Conservation (phyloP, 1,140 invertebrate genomes). For the Diachasmimorpha longicaudata region DNA sequence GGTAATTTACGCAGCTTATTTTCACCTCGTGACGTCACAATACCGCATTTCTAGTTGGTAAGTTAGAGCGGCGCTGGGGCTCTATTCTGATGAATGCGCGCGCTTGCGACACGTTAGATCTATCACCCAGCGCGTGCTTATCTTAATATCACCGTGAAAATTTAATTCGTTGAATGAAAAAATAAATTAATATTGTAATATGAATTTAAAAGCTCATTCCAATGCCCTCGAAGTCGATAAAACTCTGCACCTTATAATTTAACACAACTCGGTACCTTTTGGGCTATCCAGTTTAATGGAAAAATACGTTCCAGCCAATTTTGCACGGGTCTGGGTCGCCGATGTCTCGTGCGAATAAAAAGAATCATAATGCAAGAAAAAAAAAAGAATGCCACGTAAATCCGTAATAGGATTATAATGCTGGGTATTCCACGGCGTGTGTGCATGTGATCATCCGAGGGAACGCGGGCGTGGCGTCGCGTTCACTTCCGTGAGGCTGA, state of each 20-base stretch:
- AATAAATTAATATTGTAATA: neutral
- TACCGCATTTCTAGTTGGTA: too few relatives aligned
- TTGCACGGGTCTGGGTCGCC: slow-evolving; percentile 32
- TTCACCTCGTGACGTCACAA: too few relatives aligned
- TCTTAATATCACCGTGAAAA: too few relatives aligned
- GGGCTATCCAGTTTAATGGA: slow-evolving; percentile 46
- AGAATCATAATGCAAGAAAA: neutral
- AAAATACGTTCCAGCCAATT: slow-evolving; percentile 55
- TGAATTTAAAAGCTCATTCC: neutral
- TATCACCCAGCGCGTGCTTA: too few relatives aligned
- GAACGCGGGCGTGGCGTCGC: slow-evolving; percentile 27
- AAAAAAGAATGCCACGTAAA: slow-evolving; percentile 32
- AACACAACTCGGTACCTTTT: slow-evolving; percentile 36
- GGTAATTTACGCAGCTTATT: too few relatives aligned
- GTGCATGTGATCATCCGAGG: neutral
- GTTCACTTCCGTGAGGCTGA: slow-evolving; percentile 2
- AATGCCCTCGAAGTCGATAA: slow-evolving; percentile 28
- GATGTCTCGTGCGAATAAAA: slow-evolving; percentile 8
- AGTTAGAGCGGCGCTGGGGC: too few relatives aligned
- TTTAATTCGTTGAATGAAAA: neutral
- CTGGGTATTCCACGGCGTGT: slow-evolving; percentile 5
- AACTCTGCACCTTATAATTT: slow-evolving; percentile 55
- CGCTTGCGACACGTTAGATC: too few relatives aligned
- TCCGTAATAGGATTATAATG: slow-evolving; percentile 38
- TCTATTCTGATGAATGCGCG: neutral